Base-by-base conservation (phyloP, 2,113 vertebrate species). In the Myrmophylax atrothorax region DNA sequence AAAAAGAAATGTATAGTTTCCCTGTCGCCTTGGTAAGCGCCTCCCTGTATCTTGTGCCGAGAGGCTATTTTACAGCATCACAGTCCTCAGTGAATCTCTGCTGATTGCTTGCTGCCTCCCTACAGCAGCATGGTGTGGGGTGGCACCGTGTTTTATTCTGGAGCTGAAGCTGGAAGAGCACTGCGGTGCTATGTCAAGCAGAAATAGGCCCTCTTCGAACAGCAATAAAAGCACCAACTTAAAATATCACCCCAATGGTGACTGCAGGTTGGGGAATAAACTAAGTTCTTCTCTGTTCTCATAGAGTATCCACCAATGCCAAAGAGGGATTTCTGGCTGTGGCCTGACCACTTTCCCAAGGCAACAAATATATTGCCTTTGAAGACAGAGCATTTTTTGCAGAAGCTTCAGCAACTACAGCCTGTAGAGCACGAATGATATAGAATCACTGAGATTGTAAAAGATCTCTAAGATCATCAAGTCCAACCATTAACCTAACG, bases 31-130 rank as follows among this genome's bases (percentile, higher is more conserved):
- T 7, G 18, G 94, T 96, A 97, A 97, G 94, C 72, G 17, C 91
- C 84, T 96, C 96, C 96, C 88, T 96, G 95, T 92, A 96, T 93
- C 96, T 95, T 93, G 94, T 94, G 93, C 90, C 12, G 42, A 91
- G 87, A 76, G 91, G 75, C 93, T 96, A 84, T 94, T 97, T 98
- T 97, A 96, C 96, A 96, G 91, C 77, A 50, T 87, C 55, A 0
- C 78, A 26, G 93, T 77, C 95, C 94, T 97, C 96, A 1, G 85
- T 96, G 87, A 84, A 96, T 95, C 89, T 96, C 91, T 63, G 60
- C 86, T 89, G 93, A 95, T 95, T 96, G 94, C 93, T 69, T 53
- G 69, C 86, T 96, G 92, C 94, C 90, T 92, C 90, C 92, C 86
- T 79, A 49, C 77, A 87, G 68, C 59, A 89, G 84, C 55, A 62